phyloP scores from a whole-genome alignment of 2,888 invertebrate species.

The Morpho achilles region DNA sequence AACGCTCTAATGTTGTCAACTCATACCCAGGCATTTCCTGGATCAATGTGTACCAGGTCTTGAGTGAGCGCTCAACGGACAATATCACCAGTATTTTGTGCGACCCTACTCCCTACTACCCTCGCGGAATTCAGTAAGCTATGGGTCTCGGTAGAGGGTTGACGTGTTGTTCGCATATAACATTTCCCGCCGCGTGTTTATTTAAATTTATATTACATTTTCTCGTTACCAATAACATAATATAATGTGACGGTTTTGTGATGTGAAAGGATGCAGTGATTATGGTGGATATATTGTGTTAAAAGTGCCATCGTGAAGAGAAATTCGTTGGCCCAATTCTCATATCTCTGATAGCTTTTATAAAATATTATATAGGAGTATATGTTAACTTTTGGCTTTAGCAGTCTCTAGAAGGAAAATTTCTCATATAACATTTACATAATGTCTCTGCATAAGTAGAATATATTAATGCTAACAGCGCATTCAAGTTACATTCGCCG shows the following conservation, averaged over 20 bases:
- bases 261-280: conserved; percentile 24
- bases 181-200: conserved; percentile 16
- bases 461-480: not conserved
- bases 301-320: not conserved
- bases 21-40: not conserved
- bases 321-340: no score
- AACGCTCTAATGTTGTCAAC: not conserved
- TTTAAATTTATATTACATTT: conserved; percentile 17
- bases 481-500: not conserved
- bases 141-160: conserved; percentile 8
- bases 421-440: conserved; percentile 4
- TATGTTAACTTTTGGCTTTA: not conserved
- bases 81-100: conserved; percentile 12
- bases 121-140: conserved; percentile 13
- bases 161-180: conserved; percentile 9
- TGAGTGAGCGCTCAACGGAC: conserved; percentile 1
- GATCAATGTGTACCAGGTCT: conserved; percentile 6
- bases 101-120: conserved; percentile 9
- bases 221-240: not conserved
- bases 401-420: not conserved
- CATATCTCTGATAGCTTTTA: not conserved
- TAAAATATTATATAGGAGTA: no score
- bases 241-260: not conserved
- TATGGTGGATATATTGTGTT: conserved; percentile 2
- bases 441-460: not conserved